Evolutionary conservation across 2,797 vertebrate genomes (phyloP), one percentile per base, ranked within the genome.

Genomic region (Coilia nasus): DNA sequence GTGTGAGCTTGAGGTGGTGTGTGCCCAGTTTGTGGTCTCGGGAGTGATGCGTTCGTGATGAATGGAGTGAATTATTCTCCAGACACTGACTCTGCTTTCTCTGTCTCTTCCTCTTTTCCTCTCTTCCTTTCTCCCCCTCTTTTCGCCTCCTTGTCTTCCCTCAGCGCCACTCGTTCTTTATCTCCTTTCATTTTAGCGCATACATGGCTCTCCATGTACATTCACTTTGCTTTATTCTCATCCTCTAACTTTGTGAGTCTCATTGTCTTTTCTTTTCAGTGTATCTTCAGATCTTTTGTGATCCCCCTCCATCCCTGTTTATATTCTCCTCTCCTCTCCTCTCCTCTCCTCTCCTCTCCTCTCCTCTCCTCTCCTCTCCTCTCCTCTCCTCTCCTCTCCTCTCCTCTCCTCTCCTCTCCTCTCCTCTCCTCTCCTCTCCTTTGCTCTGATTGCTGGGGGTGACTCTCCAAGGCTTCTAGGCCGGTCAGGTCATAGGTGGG

Each of bases 1-100:
- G 35, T 41, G 35, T 41, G 2, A 41, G 35, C 35, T 41, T 41
- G 35, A 41, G 35, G 35, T 41, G 35, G 35, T 41, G 25, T 25
- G 12, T 35, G 54, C 19, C 15, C 56, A 46, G 67, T n/a, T 84
- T 78, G 44, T 86, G 54, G 64, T 81, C 80, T 41, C 35, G 35
- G 31, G 14, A 31, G 28, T 28, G 15, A 10, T 78, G 67, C 84
- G 60, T 0, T n/a, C 83, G 54, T 59, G 67, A 81, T 85, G 59
- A 60, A 57, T 57, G 14, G 11, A 81, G 44, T 62, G 15, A 1
- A 78, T 78, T 41, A 78, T 78, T 41, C 31, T 78, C 35, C 71
- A 78, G 17, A 78, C 71, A 78, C 71, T 21, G 14, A 78, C 71
- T 78, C 17, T 35, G 35, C 35, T 41, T 11, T 62, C 60, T 62